Percentiles rank a stretch among this genome's conserved stretches.
phyloP scores from a whole-genome alignment of 2,113 vertebrate genomes.

The Aythya baeri region DNA sequence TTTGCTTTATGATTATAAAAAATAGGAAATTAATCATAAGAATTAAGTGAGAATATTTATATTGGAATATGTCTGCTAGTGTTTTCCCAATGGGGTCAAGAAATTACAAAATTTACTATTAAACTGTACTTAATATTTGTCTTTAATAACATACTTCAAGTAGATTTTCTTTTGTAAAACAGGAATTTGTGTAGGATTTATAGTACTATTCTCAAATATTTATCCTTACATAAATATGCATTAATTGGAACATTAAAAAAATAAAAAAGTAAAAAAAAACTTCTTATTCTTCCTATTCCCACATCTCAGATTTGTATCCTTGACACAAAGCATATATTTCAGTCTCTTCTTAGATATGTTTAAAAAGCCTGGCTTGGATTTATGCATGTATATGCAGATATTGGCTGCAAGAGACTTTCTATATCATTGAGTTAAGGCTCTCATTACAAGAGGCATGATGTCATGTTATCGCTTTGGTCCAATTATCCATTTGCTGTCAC shows the following conservation, averaged over 20 bases:
- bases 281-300: neutral
- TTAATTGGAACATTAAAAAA: neutral
- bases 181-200: neutral
- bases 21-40: neutral
- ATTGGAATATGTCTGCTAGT: neutral
- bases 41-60: neutral
- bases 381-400: neutral
- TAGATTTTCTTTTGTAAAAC: neutral
- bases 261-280: neutral
- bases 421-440: neutral
- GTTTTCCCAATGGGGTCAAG: neutral
- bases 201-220: neutral
- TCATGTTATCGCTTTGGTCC: accelerated
- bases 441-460: neutral
- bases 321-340: neutral
- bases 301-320: neutral
- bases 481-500: neutral
- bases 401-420: neutral
- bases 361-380: neutral
- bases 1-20: neutral
- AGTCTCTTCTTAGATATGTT: neutral
- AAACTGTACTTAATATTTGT: neutral
- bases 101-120: neutral
- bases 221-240: neutral
- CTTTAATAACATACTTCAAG: neutral